Evolutionary conservation across 2,113 vertebrate genomes (phyloP).

Genomic region (Cheirogaleus medius): DNA sequence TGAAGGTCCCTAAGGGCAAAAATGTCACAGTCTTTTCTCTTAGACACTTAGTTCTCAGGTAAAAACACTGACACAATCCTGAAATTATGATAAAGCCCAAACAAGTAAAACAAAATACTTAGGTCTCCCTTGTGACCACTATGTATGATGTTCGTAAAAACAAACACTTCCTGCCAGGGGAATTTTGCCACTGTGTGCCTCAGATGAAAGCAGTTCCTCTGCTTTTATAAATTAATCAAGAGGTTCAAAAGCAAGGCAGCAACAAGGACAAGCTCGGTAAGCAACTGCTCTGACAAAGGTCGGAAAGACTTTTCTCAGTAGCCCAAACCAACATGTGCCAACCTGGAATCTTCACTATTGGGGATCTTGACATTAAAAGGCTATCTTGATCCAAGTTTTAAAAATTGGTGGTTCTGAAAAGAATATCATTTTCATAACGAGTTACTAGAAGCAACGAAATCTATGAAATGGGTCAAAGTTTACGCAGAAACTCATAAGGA

Average conservation of each 20-base stretch:
- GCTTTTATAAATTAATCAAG: constrained; percentile 61
- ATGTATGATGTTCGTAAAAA: background rate
- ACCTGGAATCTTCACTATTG: background rate
- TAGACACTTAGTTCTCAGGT: background rate
- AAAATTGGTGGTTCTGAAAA: background rate
- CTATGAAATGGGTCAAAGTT: background rate
- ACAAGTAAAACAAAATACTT: constrained; percentile 7
- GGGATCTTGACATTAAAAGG: background rate
- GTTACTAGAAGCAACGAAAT: background rate
- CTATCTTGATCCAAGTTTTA: background rate
- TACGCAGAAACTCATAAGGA: background rate
- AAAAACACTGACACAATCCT: background rate
- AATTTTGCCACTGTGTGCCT: constrained; percentile 9
- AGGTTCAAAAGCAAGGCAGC: constrained; percentile 26
- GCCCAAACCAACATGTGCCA: background rate
- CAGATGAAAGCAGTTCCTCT: constrained; percentile 70
- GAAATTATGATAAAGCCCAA: background rate
- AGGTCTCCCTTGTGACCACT: background rate
- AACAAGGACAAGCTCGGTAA: background rate
- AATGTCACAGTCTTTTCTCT: background rate
- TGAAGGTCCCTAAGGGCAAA: background rate
- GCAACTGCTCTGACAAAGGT: background rate
- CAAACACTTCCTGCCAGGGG: constrained; percentile 44
- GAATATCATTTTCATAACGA: background rate
- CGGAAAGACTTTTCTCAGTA: background rate